These are phyloP conservation scores for Prosapia bicincta DNA, from an alignment of 2,888 invertebrate genomes.

Conservation along the genomic window DNA sequence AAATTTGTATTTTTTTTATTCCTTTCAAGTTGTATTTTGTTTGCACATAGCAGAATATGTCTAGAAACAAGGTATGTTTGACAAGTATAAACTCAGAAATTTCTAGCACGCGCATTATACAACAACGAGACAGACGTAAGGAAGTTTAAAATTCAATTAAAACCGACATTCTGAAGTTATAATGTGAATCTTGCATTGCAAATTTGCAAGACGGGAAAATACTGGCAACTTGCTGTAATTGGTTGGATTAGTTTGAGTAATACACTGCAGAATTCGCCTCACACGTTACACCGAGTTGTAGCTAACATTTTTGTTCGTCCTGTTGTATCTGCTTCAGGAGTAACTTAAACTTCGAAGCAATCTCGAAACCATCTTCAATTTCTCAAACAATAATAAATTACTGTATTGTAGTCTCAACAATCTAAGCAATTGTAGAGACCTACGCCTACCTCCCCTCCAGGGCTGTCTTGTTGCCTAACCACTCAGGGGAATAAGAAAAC, in stretches of 20 bases:
- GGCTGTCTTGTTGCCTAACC: constrained; percentile 8
- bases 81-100: too few species aligned
- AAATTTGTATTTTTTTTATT: too few species aligned
- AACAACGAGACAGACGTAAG: not conserved
- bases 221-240: not conserved
- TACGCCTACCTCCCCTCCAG: not conserved
- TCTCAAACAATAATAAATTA: constrained; percentile 31
- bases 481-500: constrained; percentile 30
- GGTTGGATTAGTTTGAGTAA: not conserved
- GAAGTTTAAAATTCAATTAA: not conserved
- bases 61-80: too few species aligned
- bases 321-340: not conserved
- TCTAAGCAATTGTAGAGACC: not conserved
- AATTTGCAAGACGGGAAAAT: not conserved
- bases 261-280: not conserved
- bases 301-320: not conserved
- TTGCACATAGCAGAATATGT: too few species aligned
- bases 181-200: not conserved
- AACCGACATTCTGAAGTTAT: not conserved
- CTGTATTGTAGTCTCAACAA: constrained; percentile 27
- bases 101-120: too few species aligned
- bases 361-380: constrained; percentile 23
- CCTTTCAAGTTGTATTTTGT: too few species aligned
- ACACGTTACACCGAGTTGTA: not conserved
- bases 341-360: constrained; percentile 14